Conservation (phyloP, 1,140 invertebrate genomes). For the Diplogasteroides magnus region DNA sequence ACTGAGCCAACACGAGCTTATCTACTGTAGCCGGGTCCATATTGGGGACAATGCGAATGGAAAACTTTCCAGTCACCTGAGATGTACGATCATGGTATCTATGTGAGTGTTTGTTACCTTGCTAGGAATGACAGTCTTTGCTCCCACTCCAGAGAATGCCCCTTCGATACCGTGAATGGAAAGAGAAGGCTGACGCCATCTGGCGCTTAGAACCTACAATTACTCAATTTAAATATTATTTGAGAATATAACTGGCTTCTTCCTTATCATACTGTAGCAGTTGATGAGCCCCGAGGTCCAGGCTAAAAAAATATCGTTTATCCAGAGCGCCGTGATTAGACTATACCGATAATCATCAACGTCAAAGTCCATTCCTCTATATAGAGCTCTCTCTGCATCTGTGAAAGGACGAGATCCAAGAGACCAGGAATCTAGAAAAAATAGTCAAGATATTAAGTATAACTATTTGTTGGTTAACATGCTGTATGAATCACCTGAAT, state of each 20-base stretch:
- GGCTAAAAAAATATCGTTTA: too few relatives aligned
- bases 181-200: slow-evolving; percentile 16
- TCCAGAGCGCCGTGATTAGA: too few relatives aligned
- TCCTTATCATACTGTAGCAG: too few relatives aligned
- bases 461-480: too few relatives aligned
- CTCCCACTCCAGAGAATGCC: slow-evolving; percentile 81
- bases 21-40: slow-evolving; percentile 74
- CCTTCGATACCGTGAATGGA: slow-evolving; percentile 70
- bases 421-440: slow-evolving; percentile 64
- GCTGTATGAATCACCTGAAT: too few relatives aligned
- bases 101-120: slow-evolving; percentile 10
- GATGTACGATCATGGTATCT: not conserved
- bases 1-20: slow-evolving; percentile 69
- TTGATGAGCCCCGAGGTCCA: too few relatives aligned
- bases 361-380: slow-evolving; percentile 84
- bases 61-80: slow-evolving; percentile 85
- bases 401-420: slow-evolving; percentile 72
- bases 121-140: slow-evolving; percentile 86
- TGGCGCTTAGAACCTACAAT: not conserved
- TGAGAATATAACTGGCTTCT: not conserved
- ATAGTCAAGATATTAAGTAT: too few relatives aligned
- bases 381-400: slow-evolving; percentile 71
- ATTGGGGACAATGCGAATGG: slow-evolving; percentile 84
- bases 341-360: slow-evolving; percentile 55
- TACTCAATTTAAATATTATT: not conserved